phyloP scores from a whole-genome alignment of 2,113 vertebrate species.

The Rostratula benghalensis region DNA sequence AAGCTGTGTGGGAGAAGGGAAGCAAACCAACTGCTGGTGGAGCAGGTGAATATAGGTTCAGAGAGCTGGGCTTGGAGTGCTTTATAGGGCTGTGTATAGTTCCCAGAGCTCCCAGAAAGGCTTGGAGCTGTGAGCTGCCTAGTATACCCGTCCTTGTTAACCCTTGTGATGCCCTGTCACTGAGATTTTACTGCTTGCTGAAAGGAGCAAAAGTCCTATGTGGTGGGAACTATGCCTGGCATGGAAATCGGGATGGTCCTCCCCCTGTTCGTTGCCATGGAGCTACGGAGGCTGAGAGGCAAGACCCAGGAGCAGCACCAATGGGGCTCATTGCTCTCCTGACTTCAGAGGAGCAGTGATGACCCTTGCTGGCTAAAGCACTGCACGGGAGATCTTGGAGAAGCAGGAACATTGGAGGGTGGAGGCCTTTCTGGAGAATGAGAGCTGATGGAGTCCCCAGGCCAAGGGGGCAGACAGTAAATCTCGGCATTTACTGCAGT shows the following conservation, averaged over 20 bases:
- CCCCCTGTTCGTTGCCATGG: rapidly evolving
- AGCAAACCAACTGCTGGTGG: not conserved
- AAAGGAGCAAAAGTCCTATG: not conserved
- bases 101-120: not conserved
- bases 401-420: not conserved
- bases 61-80: not conserved
- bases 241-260: not conserved
- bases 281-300: not conserved
- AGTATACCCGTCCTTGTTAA: not conserved
- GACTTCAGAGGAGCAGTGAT: not conserved
- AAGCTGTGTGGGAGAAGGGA: not conserved
- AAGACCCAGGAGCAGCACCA: not conserved
- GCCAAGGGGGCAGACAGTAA: not conserved
- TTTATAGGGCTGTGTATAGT: not conserved
- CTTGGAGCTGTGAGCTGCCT: not conserved
- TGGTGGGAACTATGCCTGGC: not conserved
- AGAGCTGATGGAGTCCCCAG: not conserved
- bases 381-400: not conserved
- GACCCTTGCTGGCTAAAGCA: not conserved
- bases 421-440: not conserved
- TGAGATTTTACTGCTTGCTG: not conserved
- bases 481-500: not conserved
- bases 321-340: not conserved
- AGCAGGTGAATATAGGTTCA: rapidly evolving
- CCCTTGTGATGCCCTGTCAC: not conserved